Evolutionary conservation across 2,888 invertebrate species (phyloP).

Genomic region (Patella pellucida): DNA sequence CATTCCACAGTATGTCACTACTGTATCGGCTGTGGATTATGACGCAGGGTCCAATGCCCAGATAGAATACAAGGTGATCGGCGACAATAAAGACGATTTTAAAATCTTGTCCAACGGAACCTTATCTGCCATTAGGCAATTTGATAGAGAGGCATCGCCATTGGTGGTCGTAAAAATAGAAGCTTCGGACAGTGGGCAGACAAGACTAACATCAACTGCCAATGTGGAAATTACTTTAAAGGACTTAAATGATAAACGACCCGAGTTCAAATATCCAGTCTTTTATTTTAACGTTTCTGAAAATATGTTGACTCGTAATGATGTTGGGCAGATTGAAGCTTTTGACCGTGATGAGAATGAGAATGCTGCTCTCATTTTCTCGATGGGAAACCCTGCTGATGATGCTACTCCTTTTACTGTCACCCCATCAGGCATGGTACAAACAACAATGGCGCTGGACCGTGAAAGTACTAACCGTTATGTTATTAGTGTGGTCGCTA

Average conservation of each 20-base stretch:
- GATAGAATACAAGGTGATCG: slow-evolving; percentile 88
- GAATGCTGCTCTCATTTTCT: slow-evolving; percentile 51
- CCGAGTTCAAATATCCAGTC: slow-evolving; percentile 91
- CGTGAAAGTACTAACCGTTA: slow-evolving; percentile 49
- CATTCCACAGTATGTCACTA: slow-evolving; percentile 77
- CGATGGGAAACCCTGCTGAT: slow-evolving; percentile 12
- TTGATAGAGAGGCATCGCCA: slow-evolving; percentile 92
- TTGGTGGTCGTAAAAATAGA: slow-evolving; percentile 83
- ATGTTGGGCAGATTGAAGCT: slow-evolving; percentile 64
- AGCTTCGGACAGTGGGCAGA: slow-evolving; percentile 71
- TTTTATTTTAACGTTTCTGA: slow-evolving; percentile 77
- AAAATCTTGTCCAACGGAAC: slow-evolving; percentile 83
- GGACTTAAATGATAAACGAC: slow-evolving; percentile 81
- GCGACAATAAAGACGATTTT: slow-evolving; percentile 84
- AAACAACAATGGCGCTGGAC: slow-evolving; percentile 47
- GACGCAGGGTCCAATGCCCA: slow-evolving; percentile 94
- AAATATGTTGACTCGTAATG: slow-evolving; percentile 55
- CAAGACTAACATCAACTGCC: slow-evolving; percentile 35
- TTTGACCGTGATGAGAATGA: slow-evolving; percentile 52
- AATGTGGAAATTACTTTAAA: slow-evolving; percentile 63
- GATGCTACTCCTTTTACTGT: slow-evolving; percentile 46
- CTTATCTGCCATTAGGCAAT: slow-evolving; percentile 47
- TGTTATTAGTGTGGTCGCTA: slow-evolving; percentile 46
- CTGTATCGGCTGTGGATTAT: slow-evolving; percentile 86
- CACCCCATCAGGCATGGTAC: slow-evolving; percentile 45